Base-by-base conservation (phyloP, 2,113 vertebrate genomes). In the Otus sunia region DNA sequence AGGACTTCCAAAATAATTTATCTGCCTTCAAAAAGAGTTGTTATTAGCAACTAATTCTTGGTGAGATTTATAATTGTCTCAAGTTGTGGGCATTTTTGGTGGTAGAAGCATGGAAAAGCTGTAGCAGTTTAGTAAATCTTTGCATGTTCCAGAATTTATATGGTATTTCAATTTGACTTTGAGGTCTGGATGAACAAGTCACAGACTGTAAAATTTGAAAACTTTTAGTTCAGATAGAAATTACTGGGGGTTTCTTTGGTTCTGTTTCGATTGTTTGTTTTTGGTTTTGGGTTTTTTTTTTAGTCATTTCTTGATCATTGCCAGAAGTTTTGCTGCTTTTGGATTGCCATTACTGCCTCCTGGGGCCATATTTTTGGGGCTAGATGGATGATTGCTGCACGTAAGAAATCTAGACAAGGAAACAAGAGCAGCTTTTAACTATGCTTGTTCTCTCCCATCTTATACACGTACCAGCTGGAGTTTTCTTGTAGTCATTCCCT, bases 1-100 rank as follows among this genome's bases (percentile, higher is more conserved):
- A 78, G 62, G 78, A 43, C 90, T 93, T 86, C 77, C 77, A 71
- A 55, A 93, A 81, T 26, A 73, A 72, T 78, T 58, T 32, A 37
- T 81, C 74, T 93, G 77, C 64, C 43, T 82, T 75, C 74, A 45
- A 12, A 80, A 79, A 37, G 73, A 62, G 32, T 67, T 81, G 73
- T 66, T 95, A 77, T n/a, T 63, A 88, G 41, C 1, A 5, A 21
- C 64, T 82, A 21, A 37, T 67, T 93, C 47, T 87, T 72, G 37
- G 66, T 59, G 74, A 67, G 52, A 55, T 81, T 86, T 1, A 4
- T 58, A 78, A 32, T 63, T 87, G 68, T 74, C 25, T 63, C 29
- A 10, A 5, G 29, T 29, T 25, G n/a, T 26, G 21, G 74, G 25
- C 34, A 6, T 23, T 88, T 86, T 60, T 78, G 47, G 52, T 30